Base-by-base conservation (phyloP, 2,113 vertebrate genomes). In the Morone chrysops region DNA sequence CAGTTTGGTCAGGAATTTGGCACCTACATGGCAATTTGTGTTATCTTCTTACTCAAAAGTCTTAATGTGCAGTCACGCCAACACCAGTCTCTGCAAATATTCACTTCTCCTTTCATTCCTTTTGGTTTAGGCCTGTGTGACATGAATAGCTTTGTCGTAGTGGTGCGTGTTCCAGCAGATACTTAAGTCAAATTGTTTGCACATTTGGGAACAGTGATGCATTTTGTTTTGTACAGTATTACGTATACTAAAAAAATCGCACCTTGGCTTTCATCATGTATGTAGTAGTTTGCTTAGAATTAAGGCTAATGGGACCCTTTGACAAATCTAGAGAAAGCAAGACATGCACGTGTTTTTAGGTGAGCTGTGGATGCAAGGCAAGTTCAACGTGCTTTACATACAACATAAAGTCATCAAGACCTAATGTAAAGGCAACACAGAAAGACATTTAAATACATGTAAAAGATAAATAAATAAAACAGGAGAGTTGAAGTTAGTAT, bases 231-330 rank as follows among this genome's bases (percentile, higher is more conserved):
- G 12, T 16, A 57, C 22, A 57, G 25, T 57, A 25, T 2, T 6
- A 25, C n/a, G 10, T 22, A 54, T 1, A 14, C 10, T 56, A 54
- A 54, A 54, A 54, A 54, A 10, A 31, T 31, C 9, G 5, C 12
- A 16, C 6, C 59, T 60, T 38, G 11, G 12, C 22, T 14, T 25
- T 13, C 56, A 14, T 25, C 1, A 11, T 13, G 56, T 8, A 1
- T 1, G 9, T 1, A 13, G 0, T 11, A 14, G 25, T 14, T 41
- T 45, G 5, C 18, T n/a, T 0, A 13, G 10, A 14, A 13, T 45
- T 31, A 31, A 31, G 31, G 11, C 36, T 0, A 43, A 22, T 63
- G 18, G n/a, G 10, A 47, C 13, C 14, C 22, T 5, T 9, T 25
- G n/a, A 25, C 41, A 65, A 25, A 25, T 43, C 5, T 13, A 41